Evolutionary conservation across 2,797 vertebrate species (phyloP).

Genomic region (Rhabdomys pumilio): DNA sequence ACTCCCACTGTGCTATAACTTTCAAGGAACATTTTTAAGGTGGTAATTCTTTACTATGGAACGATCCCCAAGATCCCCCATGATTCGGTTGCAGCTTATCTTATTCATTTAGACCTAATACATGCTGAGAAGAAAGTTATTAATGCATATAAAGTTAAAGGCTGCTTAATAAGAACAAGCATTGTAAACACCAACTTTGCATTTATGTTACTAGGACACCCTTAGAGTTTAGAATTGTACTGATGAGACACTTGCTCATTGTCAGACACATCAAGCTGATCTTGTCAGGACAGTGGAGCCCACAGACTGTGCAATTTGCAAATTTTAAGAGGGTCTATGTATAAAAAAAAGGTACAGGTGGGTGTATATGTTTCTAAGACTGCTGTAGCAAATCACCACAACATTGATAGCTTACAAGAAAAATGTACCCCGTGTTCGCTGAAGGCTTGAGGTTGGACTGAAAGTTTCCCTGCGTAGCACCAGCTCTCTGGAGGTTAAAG

Average conservation of each 20-base stretch:
- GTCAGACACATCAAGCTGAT: not conserved
- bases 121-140: conserved; percentile 37
- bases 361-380: conserved; percentile 17
- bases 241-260: conserved; percentile 19
- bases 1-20: conserved; percentile 11
- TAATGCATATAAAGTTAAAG: conserved; percentile 31
- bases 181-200: conserved; percentile 43
- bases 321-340: conserved; percentile 36
- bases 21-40: conserved; percentile 41
- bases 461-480: not conserved
- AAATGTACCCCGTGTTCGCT: not conserved
- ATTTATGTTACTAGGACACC: conserved; percentile 31
- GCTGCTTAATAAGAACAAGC: conserved; percentile 34
- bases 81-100: not conserved
- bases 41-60: not conserved
- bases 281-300: not conserved
- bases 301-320: not conserved
- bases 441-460: not conserved
- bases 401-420: not conserved
- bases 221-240: conserved; percentile 15
- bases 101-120: conserved; percentile 9
- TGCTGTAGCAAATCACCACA: not conserved
- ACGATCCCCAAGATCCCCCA: not conserved
- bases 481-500: not conserved
- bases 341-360: not conserved